Conservation (phyloP, 2,113 vertebrate genomes). For the Thomomys bottae region DNA sequence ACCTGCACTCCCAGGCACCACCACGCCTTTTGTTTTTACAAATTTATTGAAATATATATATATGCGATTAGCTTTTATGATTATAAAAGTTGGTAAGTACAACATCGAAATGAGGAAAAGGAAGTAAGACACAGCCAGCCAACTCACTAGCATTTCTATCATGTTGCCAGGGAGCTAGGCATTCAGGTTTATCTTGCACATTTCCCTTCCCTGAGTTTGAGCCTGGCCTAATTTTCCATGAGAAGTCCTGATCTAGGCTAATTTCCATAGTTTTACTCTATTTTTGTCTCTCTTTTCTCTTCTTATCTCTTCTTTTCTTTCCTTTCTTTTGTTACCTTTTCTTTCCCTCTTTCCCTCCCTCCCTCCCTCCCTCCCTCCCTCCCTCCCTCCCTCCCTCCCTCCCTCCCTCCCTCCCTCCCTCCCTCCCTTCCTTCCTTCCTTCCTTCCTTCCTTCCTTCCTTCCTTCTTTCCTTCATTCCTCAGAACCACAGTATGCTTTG, state of each 20-base stretch:
- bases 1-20: neutral
- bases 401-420: too few species aligned
- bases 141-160: too few species aligned
- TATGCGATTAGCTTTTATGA: neutral
- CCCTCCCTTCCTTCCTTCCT: too few species aligned
- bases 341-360: too few species aligned
- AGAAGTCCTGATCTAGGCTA: conserved; percentile 2
- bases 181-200: neutral
- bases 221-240: conserved; percentile 54
- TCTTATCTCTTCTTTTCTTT: too few species aligned
- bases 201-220: neutral
- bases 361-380: too few species aligned
- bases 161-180: too few species aligned
- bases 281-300: neutral
- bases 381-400: too few species aligned
- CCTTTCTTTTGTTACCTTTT: too few species aligned
- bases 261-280: conserved; percentile 50
- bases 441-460: too few species aligned
- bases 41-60: neutral
- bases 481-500: conserved; percentile 19
- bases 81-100: neutral
- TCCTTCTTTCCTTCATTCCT: neutral
- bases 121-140: fast-evolving
- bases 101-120: neutral
- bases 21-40: neutral